phyloP scores from a whole-genome alignment of 2,797 vertebrate genomes.

The Hippocampus kuda region DNA sequence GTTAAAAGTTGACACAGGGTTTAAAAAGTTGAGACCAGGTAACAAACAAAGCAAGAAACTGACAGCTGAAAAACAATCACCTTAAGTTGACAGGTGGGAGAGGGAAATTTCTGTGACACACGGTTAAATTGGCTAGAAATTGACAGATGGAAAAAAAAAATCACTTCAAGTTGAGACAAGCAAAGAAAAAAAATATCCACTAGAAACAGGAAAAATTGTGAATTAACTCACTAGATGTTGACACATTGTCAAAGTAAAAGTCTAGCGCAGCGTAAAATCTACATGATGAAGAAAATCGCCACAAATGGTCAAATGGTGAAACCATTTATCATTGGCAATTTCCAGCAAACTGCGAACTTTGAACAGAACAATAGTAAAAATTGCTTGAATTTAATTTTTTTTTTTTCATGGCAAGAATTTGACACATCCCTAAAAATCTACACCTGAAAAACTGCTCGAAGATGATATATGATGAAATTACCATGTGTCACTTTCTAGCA shows the following conservation, averaged over 20 bases:
- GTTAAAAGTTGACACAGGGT: conserved; percentile 34
- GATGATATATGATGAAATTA: no score
- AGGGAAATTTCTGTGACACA: neutral
- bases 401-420: conserved; percentile 27
- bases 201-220: no score
- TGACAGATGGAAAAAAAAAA: neutral
- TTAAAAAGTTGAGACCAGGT: neutral
- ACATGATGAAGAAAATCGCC: no score
- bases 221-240: no score
- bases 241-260: no score
- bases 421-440: conserved; percentile 21
- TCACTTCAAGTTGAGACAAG: neutral
- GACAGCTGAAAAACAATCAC: neutral
- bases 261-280: no score
- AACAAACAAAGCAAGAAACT: neutral
- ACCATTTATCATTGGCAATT: no score
- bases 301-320: no score
- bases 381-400: neutral
- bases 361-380: no score
- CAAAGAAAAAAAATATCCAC: no score
- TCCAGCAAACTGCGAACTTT: no score
- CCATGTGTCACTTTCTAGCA: no score
- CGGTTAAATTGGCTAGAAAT: neutral
- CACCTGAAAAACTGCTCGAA: neutral
- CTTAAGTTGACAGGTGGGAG: neutral